Evolutionary conservation across 2,888 invertebrate species (phyloP), one percentile per base, ranked within the genome.

Genomic region (Teleiodes luculella): DNA sequence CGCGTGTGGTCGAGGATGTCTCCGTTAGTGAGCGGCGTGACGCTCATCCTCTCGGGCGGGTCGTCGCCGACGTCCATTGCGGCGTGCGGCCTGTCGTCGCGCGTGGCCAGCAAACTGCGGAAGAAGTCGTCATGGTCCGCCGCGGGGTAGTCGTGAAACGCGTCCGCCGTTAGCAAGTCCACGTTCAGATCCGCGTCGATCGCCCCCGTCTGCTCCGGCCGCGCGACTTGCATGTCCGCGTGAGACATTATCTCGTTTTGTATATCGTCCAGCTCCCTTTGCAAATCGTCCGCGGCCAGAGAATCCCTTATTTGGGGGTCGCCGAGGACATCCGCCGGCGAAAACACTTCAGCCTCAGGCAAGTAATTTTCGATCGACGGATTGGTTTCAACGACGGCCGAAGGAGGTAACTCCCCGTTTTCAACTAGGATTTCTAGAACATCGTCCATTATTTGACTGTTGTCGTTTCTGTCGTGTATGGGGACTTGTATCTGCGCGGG

Each of bases 401-500:
- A 96, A 7, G 97, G 94, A 0, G 97, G 96, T 55, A 98, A 81
- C 74, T 98, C 98, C 10, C 98, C 98, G 76, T 96, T 97, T 73
- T 97, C 95, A 43, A 98, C 97, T 11, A 98, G 91, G 64, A 98
- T 97, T 76, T 98, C 97, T 53, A 98, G 86, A 0, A 98, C 97
- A 80, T 98, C 98, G 73, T 97, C 96, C 70, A 97, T 95, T 53
- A 94, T 94, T 76, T 96, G 95, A 70, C 95, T 95, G 72, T 86
- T 70, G 67, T 90, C 81, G 63, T 73, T 70, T 35, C 65, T 70
- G 53, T 84, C 80, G 53, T 72, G 82, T 1, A 78, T 59, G 0
- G 66, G 61, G 0, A 68, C 54, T 0, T 67, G 59, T 37, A 73
- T 80, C 31, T 77, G 77, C 61, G 77, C 68, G 36, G 79, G 77